phyloP scores from a whole-genome alignment of 2,113 vertebrate species.

The Oncorhynchus mykiss region DNA sequence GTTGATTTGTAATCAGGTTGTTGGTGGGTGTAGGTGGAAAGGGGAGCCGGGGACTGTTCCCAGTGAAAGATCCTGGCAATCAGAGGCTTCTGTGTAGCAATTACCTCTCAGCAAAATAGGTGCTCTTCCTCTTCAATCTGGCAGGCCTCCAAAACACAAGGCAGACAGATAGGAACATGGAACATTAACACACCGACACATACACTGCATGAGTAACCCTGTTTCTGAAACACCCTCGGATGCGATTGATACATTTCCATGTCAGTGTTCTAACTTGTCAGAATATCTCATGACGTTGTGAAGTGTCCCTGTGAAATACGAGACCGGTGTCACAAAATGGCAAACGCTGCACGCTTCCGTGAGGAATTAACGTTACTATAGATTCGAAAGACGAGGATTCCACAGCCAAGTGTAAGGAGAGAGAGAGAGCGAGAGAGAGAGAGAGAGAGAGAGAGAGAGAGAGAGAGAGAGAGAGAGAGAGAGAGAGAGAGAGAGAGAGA shows the following conservation, averaged over 20 bases:
- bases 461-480: slow-evolving; percentile 6
- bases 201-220: slow-evolving; percentile 22
- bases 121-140: slow-evolving; percentile 69
- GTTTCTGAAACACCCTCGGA: not conserved
- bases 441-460: slow-evolving; percentile 11
- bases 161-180: slow-evolving; percentile 62
- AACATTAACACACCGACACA: slow-evolving; percentile 61
- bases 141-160: slow-evolving; percentile 69
- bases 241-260: too few species aligned
- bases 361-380: not conserved
- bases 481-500: slow-evolving; percentile 24
- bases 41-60: slow-evolving; percentile 57
- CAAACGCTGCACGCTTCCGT: too few species aligned
- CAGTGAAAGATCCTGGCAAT: slow-evolving; percentile 76
- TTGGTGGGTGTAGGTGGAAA: slow-evolving; percentile 51
- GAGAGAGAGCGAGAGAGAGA: slow-evolving; percentile 26
- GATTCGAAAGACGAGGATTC: slow-evolving; percentile 21
- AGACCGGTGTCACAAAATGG: too few species aligned
- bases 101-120: slow-evolving; percentile 75
- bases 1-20: slow-evolving; percentile 81
- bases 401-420: slow-evolving; percentile 39
- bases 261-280: too few species aligned
- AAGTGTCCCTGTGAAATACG: not conserved
- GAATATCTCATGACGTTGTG: too few species aligned
- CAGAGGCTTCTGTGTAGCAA: slow-evolving; percentile 75